Conservation (phyloP, 2,888 invertebrate species). For the Ernsta delagoae region DNA sequence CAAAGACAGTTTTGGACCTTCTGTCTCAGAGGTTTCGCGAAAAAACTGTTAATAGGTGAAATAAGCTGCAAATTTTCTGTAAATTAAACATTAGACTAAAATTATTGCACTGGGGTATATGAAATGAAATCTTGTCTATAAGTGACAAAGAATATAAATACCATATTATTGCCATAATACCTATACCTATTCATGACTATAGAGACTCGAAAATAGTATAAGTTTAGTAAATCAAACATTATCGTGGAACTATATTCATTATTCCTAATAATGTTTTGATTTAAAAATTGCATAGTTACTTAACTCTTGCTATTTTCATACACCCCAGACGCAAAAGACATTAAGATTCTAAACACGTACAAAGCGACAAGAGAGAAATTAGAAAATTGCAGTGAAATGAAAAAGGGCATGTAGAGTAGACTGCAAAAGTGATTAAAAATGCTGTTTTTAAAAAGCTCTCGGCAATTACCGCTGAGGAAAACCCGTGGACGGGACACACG, state of each 20-base stretch:
- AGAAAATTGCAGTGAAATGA: slow-evolving; percentile 27
- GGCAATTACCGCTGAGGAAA: slow-evolving; percentile 49
- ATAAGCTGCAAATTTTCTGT: background rate
- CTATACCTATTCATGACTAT: no score
- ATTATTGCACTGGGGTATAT: background rate
- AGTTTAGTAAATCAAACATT: no score
- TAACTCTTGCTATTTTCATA: no score
- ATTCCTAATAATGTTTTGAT: no score
- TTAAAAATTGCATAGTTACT: no score
- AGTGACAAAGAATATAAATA: no score
- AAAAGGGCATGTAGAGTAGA: slow-evolving; percentile 26
- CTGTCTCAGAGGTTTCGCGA: background rate
- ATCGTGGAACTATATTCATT: no score
- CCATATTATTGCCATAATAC: no score
- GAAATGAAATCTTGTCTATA: no score
- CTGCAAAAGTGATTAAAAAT: slow-evolving; percentile 37
- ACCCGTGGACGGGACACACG: slow-evolving; percentile 55
- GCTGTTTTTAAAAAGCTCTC: slow-evolving; percentile 45
- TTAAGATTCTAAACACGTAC: background rate
- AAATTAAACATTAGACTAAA: background rate
- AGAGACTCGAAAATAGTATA: no score
- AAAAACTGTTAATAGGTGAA: background rate
- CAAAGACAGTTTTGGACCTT: background rate
- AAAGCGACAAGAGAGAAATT: slow-evolving; percentile 20
- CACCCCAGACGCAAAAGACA: background rate